Conservation (phyloP, 2,888 invertebrate genomes). For the Amphipyra berbera region DNA sequence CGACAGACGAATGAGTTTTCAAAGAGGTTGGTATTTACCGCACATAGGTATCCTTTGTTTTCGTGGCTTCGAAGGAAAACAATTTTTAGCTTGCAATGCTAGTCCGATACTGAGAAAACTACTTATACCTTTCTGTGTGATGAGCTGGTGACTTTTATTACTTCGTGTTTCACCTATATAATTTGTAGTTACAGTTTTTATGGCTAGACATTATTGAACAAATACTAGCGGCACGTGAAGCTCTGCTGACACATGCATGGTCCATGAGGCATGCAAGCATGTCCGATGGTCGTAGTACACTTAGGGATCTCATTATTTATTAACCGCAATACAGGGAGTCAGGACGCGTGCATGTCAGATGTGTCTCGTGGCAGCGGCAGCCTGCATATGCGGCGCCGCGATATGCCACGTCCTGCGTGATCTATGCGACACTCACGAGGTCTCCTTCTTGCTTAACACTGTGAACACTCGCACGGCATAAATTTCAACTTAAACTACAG, state of each 20-base stretch:
- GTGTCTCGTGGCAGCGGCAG: conserved; percentile 51
- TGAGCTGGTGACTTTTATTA: conserved; percentile 36
- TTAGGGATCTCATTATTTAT: conserved; percentile 53
- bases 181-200: conserved; percentile 10
- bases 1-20: conserved; percentile 60
- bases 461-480: conserved; percentile 80
- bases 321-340: conserved; percentile 44
- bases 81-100: conserved; percentile 38
- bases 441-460: conserved; percentile 81
- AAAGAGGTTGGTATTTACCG: conserved; percentile 57
- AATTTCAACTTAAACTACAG: conserved; percentile 83
- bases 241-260: background rate
- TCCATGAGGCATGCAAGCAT: conserved; percentile 13
- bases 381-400: conserved; percentile 78
- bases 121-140: conserved; percentile 22
- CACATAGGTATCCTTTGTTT: conserved; percentile 50
- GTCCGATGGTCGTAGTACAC: conserved; percentile 32
- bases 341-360: conserved; percentile 49
- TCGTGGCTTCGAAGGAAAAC: conserved; percentile 36
- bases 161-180: conserved; percentile 31
- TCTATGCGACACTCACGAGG: conserved; percentile 81
- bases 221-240: conserved; percentile 6
- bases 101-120: conserved; percentile 35
- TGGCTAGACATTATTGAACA: conserved; percentile 5
- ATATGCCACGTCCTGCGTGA: conserved; percentile 84